These are phyloP conservation scores for Frieseomelitta varia DNA, from an alignment of 1,140 invertebrate species.

Conservation along the genomic window DNA sequence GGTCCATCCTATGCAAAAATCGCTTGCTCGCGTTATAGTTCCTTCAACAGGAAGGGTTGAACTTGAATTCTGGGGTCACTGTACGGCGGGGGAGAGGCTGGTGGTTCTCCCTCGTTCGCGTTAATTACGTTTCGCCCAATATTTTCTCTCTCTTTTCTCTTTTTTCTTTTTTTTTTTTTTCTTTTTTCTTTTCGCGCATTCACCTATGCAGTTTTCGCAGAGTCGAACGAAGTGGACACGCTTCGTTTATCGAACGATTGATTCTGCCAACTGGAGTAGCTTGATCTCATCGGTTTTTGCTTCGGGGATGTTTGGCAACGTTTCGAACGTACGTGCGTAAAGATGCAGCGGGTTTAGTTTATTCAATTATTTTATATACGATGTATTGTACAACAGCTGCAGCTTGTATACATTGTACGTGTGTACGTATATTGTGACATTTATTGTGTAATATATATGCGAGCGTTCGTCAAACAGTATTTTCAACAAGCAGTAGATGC, in stretches of 20 bases:
- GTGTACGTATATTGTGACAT: too few species aligned
- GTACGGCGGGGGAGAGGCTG: background rate
- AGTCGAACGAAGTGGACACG: background rate
- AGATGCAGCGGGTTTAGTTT: too few species aligned
- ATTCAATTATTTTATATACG: too few species aligned
- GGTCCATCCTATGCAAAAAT: conserved; percentile 63
- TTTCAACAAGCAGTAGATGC: too few species aligned
- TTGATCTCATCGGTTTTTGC: background rate
- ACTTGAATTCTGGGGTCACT: conserved; percentile 23
- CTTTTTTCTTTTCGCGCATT: background rate
- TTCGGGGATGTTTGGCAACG: background rate
- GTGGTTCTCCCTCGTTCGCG: background rate
- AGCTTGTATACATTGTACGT: too few species aligned
- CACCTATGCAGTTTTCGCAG: background rate
- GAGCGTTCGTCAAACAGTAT: too few species aligned
- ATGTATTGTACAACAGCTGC: too few species aligned
- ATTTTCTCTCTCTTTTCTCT: too few species aligned
- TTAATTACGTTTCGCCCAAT: conserved; percentile 57
- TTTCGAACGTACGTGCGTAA: background rate
- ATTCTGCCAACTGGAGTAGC: background rate
- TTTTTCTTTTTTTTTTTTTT: too few species aligned
- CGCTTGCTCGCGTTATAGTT: conserved; percentile 55
- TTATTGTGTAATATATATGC: too few species aligned
- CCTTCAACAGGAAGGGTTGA: conserved; percentile 52
- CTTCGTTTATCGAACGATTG: background rate